phyloP scores from a whole-genome alignment of 2,888 invertebrate genomes.

The Aphodius sticticus region DNA sequence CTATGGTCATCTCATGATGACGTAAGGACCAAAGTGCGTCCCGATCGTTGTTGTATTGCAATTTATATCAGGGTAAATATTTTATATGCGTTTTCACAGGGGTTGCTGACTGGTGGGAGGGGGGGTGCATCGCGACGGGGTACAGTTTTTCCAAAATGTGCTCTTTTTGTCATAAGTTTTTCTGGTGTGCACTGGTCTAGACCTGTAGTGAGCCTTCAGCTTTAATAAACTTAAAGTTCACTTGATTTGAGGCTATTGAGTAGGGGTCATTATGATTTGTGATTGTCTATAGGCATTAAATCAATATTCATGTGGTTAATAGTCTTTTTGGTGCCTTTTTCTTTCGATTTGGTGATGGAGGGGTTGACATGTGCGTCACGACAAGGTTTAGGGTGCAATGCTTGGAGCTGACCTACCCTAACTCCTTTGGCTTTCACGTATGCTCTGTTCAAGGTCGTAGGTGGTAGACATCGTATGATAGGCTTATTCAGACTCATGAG shows the following conservation, averaged over 20 bases:
- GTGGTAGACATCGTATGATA: too few species aligned
- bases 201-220: background rate
- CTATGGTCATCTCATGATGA: background rate
- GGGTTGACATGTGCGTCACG: too few species aligned
- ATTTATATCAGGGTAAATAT: constrained; percentile 25
- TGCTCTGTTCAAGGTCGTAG: too few species aligned
- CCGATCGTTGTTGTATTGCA: constrained; percentile 14
- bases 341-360: too few species aligned
- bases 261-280: too few species aligned
- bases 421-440: too few species aligned
- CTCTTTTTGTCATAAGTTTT: background rate
- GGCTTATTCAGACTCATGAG: too few species aligned
- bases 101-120: background rate
- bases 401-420: too few species aligned
- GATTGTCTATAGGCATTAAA: background rate
- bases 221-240: background rate
- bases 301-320: background rate
- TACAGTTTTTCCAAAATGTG: constrained; percentile 12
- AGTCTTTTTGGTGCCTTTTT: too few species aligned
- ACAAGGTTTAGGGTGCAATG: too few species aligned
- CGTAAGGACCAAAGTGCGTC: background rate
- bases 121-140: background rate
- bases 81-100: background rate
- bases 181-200: background rate
- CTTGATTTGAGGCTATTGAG: too few species aligned